A percentile compares a stretch with the other conserved stretches of the same genome.
These are phyloP conservation scores for Drosophila teissieri DNA, from an alignment of 1,140 invertebrate genomes.

Conservation along the genomic window DNA sequence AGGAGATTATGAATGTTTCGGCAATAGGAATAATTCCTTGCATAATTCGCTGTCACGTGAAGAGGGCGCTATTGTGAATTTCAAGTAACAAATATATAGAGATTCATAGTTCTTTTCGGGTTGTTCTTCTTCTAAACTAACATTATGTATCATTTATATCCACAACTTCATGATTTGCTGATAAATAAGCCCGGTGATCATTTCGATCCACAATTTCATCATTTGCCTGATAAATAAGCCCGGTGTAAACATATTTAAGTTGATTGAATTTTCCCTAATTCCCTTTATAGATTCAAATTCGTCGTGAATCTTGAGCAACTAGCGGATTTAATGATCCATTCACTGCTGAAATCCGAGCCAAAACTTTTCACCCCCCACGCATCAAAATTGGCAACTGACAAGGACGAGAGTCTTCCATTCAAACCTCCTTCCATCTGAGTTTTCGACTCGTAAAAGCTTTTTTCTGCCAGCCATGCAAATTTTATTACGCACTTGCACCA, in stretches of 20 bases:
- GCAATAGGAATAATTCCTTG: conserved; percentile 18
- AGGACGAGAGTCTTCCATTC: conserved; percentile 18
- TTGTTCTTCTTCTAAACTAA: too few species aligned
- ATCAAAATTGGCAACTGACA: conserved; percentile 33
- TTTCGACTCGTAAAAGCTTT: conserved; percentile 40
- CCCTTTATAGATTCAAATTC: background rate
- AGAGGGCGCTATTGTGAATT: conserved; percentile 11
- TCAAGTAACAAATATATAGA: background rate
- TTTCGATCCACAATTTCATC: too few species aligned
- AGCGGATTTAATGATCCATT: conserved; percentile 39
- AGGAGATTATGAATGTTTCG: conserved; percentile 38
- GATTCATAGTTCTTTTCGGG: background rate
- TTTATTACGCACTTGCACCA: conserved; percentile 31
- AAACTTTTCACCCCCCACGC: conserved; percentile 19
- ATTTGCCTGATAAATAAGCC: too few species aligned
- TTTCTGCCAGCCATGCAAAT: conserved; percentile 51
- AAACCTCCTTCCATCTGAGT: background rate
- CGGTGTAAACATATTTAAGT: background rate
- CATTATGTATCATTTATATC: too few species aligned
- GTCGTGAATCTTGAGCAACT: conserved; percentile 9
- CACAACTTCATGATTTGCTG: too few species aligned
- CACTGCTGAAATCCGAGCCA: conserved; percentile 16
- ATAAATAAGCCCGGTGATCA: too few species aligned
- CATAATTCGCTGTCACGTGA: conserved; percentile 13
- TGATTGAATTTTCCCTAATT: background rate